These are phyloP conservation scores for Caenorhabditis sinica DNA, from an alignment of 2,888 invertebrate genomes.

Conservation along the genomic window DNA sequence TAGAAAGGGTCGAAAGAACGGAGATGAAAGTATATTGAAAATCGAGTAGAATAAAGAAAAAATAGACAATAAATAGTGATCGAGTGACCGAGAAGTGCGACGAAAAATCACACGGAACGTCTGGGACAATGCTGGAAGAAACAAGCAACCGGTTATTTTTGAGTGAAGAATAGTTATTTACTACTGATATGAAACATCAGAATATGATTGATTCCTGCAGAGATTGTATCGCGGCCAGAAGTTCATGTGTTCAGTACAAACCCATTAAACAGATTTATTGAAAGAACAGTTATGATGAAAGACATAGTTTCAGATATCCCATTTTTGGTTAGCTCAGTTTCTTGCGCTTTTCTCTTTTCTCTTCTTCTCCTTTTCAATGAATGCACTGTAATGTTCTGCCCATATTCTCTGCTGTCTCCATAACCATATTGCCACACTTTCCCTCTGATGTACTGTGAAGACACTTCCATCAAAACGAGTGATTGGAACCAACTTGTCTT, in stretches of 20 bases:
- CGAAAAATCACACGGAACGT: conserved; percentile 7
- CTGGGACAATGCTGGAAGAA: conserved; percentile 14
- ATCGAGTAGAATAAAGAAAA: background rate
- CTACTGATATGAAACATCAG: no score
- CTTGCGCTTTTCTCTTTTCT: conserved; percentile 41
- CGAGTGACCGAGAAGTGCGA: conserved; percentile 29
- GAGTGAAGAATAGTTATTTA: background rate
- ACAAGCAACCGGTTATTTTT: conserved; percentile 7
- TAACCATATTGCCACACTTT: conserved; percentile 81
- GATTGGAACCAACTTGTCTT: conserved; percentile 76
- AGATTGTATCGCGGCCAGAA: no score
- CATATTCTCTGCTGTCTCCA: conserved; percentile 79
- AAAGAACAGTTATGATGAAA: conserved; percentile 15
- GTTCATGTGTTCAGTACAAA: no score
- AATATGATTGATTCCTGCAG: no score
- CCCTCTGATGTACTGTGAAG: conserved; percentile 78
- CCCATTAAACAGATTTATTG: conserved; percentile 21
- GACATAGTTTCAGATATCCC: background rate
- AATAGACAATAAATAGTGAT: conserved; percentile 11
- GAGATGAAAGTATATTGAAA: background rate
- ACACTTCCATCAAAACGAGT: conserved; percentile 80
- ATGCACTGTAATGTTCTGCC: conserved; percentile 62
- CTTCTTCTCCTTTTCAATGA: conserved; percentile 63
- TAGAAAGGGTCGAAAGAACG: background rate
- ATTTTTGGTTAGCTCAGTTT: background rate